Evolutionary conservation across 2,888 invertebrate species (phyloP).

Genomic region (Athalia circularis): DNA sequence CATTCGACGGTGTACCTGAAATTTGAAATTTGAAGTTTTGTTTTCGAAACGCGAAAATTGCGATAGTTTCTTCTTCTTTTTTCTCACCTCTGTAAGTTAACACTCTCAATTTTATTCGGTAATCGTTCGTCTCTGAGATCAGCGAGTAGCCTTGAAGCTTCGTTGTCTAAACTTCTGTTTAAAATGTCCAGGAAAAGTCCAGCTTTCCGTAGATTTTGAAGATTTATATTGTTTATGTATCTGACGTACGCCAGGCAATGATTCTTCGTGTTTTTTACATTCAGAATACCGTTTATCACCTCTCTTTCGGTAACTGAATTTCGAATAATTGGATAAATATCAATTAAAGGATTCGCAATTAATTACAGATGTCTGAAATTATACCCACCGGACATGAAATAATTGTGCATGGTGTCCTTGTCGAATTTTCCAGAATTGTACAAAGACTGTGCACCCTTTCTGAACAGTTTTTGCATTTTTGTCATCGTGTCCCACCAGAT

Average conservation of each 20-base stretch:
- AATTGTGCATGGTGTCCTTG: conserved; percentile 96
- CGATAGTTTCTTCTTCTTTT: background rate
- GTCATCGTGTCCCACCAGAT: conserved; percentile 98
- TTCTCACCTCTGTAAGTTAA: conserved; percentile 89
- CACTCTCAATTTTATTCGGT: conserved; percentile 90
- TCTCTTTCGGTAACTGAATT: conserved; percentile 95
- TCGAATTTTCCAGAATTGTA: conserved; percentile 90
- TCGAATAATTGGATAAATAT: background rate
- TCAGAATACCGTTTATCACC: conserved; percentile 95
- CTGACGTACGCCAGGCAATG: conserved; percentile 96
- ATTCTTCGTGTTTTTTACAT: conserved; percentile 95
- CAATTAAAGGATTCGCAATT: background rate
- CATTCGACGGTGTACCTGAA: conserved; percentile 94
- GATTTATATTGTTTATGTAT: conserved; percentile 97
- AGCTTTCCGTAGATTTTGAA: conserved; percentile 95
- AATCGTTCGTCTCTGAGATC: conserved; percentile 93
- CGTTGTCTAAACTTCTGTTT: conserved; percentile 93
- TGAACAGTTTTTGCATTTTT: conserved; percentile 95
- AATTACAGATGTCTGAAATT: conserved; percentile 25
- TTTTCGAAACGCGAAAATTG: background rate
- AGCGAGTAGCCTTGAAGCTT: conserved; percentile 91
- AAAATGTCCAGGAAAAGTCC: conserved; percentile 96
- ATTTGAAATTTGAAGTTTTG: conserved; percentile 47
- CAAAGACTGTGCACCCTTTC: conserved; percentile 93
- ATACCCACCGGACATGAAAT: conserved; percentile 95